Percentiles rank a stretch among this genome's conserved stretches.
phyloP scores from a whole-genome alignment of 1,140 invertebrate species.

The Anoplophora glabripennis region DNA sequence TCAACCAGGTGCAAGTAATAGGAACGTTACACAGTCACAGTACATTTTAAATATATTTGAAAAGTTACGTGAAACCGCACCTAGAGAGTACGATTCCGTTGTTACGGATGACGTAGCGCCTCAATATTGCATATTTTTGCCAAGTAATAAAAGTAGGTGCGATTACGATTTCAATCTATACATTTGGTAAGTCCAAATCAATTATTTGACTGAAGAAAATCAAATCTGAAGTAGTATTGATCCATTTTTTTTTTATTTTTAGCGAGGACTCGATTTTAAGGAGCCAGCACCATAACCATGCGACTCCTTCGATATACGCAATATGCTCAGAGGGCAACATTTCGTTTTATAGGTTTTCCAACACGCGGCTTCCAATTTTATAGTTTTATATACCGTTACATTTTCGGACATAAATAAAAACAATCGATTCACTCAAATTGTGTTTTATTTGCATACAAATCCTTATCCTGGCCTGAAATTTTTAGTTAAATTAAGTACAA shows the following conservation, averaged over 20 bases:
- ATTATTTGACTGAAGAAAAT: too few relatives aligned
- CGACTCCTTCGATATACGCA: conserved; percentile 8
- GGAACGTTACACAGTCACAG: too few relatives aligned
- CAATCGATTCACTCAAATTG: too few relatives aligned
- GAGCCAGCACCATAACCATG: not conserved
- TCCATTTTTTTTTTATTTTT: not conserved
- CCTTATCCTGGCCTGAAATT: too few relatives aligned
- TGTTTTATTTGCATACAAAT: too few relatives aligned
- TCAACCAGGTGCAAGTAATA: not conserved
- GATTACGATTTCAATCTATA: conserved; percentile 28
- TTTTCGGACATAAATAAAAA: not conserved
- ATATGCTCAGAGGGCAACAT: conserved; percentile 25
- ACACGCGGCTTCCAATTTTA: conserved; percentile 18
- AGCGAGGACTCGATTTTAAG: not conserved
- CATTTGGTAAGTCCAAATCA: conserved; percentile 29
- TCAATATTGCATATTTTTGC: conserved; percentile 31
- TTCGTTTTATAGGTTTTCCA: conserved; percentile 24
- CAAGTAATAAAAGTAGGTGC: conserved; percentile 15
- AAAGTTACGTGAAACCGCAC: conserved; percentile 15
- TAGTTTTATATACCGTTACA: not conserved
- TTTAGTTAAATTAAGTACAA: not conserved
- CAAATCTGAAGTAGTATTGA: too few relatives aligned
- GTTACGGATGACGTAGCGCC: conserved; percentile 5
- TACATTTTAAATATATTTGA: conserved; percentile 13
- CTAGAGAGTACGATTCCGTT: conserved; percentile 7